Evolutionary conservation across 2,113 vertebrate genomes (phyloP), one percentile per base, ranked within the genome.

Genomic region (Oncorhynchus nerka): DNA sequence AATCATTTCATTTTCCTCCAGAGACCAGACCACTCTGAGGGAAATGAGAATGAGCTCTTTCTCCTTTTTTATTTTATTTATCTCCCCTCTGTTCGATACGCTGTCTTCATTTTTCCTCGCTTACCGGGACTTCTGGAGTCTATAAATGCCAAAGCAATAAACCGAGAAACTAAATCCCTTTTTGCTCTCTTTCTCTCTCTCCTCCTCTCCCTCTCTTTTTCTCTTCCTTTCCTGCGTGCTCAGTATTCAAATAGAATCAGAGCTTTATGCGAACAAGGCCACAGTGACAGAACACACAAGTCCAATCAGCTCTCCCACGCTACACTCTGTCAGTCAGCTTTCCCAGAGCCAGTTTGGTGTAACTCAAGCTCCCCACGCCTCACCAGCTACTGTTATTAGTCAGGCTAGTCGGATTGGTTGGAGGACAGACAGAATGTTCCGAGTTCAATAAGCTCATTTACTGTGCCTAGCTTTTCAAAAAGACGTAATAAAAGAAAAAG

Each of bases 81-180:
- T 90, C 87, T 88, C 77, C 79, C 70, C 85, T 88, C 85, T 90
- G 84, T 87, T 88, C 84, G 77, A 87, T 89, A 85, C 76, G 77
- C 77, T 75, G 67, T 75, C 49, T 84, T 87, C 61, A 70, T 81
- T 76, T 80, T 51, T 73, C 64, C 45, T 70, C 68, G 80, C 87
- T 87, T 78, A 76, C 45, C 76, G 4, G 88, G 83, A 90, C 85
- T 89, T 84, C 89, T 85, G 73, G 79, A 77, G 78, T 87, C 79
- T 87, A 78, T 75, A 91, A 91, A 91, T 88, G 87, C 84, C 89
- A 91, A 91, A 83, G 85, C 90, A 92, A 90, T 89, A 91, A 92
- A 89, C 75, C 77, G 77, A 85, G 80, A 88, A 87, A 85, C 78
- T 81, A 85, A 90, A 89, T 86, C 86, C 79, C 79, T 79, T 74